A percentile compares a stretch with the other conserved stretches of the same genome.
phyloP scores from a whole-genome alignment of 2,797 vertebrate species.

The Falco biarmicus region DNA sequence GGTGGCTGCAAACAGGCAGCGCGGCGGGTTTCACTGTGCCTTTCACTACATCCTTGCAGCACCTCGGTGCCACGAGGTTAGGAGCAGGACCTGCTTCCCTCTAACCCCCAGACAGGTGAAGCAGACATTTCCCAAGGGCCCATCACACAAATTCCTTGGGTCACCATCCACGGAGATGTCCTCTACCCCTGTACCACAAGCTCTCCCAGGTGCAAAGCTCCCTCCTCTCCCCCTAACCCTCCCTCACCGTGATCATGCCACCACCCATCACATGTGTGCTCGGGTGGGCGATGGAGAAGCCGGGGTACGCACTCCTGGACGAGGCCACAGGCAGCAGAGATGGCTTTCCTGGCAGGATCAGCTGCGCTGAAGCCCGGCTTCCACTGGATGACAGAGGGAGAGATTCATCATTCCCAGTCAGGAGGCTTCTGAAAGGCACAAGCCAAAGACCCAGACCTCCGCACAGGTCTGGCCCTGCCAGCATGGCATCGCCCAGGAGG shows the following conservation, averaged over 20 bases:
- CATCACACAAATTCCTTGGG: neutral
- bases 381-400: neutral
- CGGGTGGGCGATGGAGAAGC: accelerated
- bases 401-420: neutral
- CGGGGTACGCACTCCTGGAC: accelerated
- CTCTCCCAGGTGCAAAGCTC: neutral
- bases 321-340: neutral
- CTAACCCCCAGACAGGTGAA: neutral
- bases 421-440: neutral
- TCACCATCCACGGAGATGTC: neutral
- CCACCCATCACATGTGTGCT: accelerated
- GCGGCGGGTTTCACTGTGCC: neutral
- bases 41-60: neutral
- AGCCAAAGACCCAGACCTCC: neutral
- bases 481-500: neutral
- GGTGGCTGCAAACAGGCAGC: neutral
- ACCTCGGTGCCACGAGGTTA: neutral
- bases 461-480: neutral
- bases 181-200: neutral
- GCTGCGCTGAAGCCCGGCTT: neutral
- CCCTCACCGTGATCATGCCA: accelerated
- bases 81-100: neutral
- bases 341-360: neutral
- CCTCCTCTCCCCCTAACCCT: neutral
- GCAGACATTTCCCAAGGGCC: neutral